Base-by-base conservation (phyloP, 2,888 invertebrate genomes). In the Dryomyza anilis region DNA sequence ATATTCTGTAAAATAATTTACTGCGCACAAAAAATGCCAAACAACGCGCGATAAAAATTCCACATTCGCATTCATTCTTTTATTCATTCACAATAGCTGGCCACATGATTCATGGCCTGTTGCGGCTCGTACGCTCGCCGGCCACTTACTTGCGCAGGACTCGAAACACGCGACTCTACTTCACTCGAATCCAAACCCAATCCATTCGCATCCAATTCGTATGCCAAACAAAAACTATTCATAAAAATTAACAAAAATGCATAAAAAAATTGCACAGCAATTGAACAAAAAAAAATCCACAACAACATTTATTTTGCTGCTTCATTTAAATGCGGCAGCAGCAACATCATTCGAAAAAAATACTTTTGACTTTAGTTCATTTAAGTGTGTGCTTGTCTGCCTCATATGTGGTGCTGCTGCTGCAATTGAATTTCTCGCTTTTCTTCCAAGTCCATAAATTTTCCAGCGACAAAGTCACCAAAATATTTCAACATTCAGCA, bases 61-160 rank as follows among this genome's bases (percentile, higher is more conserved):
- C 29, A 19, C 16, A 36, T 59, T 16, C 61, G 43, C 29, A 60
- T 48, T 50, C 48, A n/a, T n/a, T n/a, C n/a, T n/a, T n/a, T n/a
- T n/a, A n/a, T n/a, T n/a, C n/a, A 33, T 39, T 27, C 29, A 53
- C 53, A 53, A 53, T 43, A 27, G 21, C 19, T 14, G 7, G 14
- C 48, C 29, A 53, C 21, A 61, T 61, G 61, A 61, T 61, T 61
- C 61, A 61, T 61, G 52, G 21, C 43, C 10, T 29, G 52, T 53
- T 43, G 21, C n/a, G n/a, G n/a, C n/a, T n/a, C n/a, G n/a, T n/a
- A n/a, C n/a, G n/a, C n/a, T n/a, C n/a, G n/a, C 45, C 53, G 52
- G 52, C 45, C 59, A 59, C 48, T 48, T 33, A 19, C 30, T 59
- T 46, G 46, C 21, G 48, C 48, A 10, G 16, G n/a, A 21, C 39